Percentiles rank a stretch among this genome's conserved stretches.
phyloP scores from a whole-genome alignment of 2,888 invertebrate species.

The Cosmia pyralina region DNA sequence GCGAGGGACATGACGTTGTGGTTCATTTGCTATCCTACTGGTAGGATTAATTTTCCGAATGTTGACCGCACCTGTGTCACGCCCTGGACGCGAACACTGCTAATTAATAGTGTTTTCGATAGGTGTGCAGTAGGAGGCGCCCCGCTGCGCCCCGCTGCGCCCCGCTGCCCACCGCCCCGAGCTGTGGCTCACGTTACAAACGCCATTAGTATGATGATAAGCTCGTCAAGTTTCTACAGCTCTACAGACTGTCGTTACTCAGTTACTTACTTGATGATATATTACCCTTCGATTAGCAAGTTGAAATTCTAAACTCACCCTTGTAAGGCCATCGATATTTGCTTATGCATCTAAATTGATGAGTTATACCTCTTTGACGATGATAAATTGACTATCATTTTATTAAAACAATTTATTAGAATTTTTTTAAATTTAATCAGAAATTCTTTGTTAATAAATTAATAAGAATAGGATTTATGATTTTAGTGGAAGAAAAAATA shows the following conservation, averaged over 20 bases:
- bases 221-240: conserved; percentile 64
- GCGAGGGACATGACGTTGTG: conserved; percentile 69
- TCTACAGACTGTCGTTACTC: conserved; percentile 59
- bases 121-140: conserved; percentile 71
- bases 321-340: conserved; percentile 73
- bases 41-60: conserved; percentile 88
- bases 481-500: background rate
- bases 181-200: conserved; percentile 79
- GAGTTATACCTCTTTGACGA: conserved; percentile 50
- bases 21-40: conserved; percentile 79
- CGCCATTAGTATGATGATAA: conserved; percentile 84
- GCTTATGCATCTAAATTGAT: conserved; percentile 75
- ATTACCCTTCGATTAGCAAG: conserved; percentile 75
- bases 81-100: conserved; percentile 77
- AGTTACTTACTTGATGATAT: conserved; percentile 70
- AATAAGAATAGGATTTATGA: background rate
- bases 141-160: conserved; percentile 45
- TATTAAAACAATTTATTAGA: background rate
- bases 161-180: conserved; percentile 34
- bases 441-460: conserved; percentile 5
- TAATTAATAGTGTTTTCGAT: conserved; percentile 89
- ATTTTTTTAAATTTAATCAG: background rate
- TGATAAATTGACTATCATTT: conserved; percentile 65
- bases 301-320: conserved; percentile 74
- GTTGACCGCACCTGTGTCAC: conserved; percentile 87